Evolutionary conservation across 2,797 vertebrate species (phyloP), one percentile per base, ranked within the genome.

Genomic region (Hephaestus fuliginosus): DNA sequence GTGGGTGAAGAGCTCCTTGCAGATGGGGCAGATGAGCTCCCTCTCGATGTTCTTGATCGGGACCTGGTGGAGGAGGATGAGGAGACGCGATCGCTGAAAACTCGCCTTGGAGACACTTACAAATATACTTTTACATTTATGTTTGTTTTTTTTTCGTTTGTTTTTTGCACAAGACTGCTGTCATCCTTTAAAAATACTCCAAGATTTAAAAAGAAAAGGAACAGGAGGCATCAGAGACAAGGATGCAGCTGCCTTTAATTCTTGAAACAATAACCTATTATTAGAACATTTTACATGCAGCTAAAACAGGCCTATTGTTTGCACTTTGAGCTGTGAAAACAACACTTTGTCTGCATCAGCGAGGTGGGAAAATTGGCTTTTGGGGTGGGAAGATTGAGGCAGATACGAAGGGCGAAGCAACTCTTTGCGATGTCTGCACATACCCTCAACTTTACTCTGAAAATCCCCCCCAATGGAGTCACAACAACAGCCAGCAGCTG

Each of bases 11-110:
- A 99, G 95, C 80, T 99, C 98, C 91, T 99, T 97, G 87, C 98
- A 99, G 73, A 97, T 96, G 2, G 98, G 98, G 90, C 98, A 99
- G 90, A 99, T 97, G 81, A 99, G 96, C 92, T 99, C 98, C 90
- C 97, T 93, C 94, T 99, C 98, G 0, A 99, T 98, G 93, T 97
- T 98, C 91, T 96, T 99, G 92, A 99, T 97, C 1, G 97, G 94
- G 82, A 97, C 97, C 98, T 99, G 93, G 41, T 0, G 86, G 86
- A 18, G 12, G 61, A 84, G 62, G 60, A 25, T 25, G 25, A 25
- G 2, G 25, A 25, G 25, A 25, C 11, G 11, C 0, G 3, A 33
- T 60, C 10, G 33, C 4, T 12, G 9, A 55, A 55, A 62, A 11
- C 4, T 4, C 25, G 36, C 10, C 11, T 43, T 1, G 12, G 0